Base-by-base conservation (phyloP, 2,888 invertebrate species). In the Trisateles emortualis region DNA sequence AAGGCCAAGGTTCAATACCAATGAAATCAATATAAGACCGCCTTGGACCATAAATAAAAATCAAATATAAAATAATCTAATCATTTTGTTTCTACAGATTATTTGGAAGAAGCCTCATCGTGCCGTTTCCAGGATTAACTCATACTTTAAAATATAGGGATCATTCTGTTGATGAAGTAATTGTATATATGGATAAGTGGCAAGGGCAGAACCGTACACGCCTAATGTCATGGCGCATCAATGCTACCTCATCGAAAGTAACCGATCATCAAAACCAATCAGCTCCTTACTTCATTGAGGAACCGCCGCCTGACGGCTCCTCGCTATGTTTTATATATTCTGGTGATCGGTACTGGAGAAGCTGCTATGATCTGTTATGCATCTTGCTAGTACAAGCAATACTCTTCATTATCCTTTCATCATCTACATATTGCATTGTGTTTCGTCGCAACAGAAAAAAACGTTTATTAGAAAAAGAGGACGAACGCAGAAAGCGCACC, bases 341-440 rank as follows among this genome's bases (percentile, higher is more conserved):
- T 13, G 79, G 78, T 10, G 94, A 95, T 64, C 67, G 80, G 22
- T 93, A 94, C 13, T 78, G 82, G 0, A 94, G 96, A 13, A 78
- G 77, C 0, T 97, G 97, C 96, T 86, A 95, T 43, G 95, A 95
- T 0, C 61, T 0, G 0, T 9, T 4, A 6, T 48, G 51, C 90
- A 57, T 92, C 88, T 11, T 59, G 13, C 71, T 78, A 10, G 83
- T 79, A 42, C 95, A 96, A 66, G 8, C 41, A 38, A 22, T 68
- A 72, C 26, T 22, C 3, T 33, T 16, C 52, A 46, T 65, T 33
- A 19, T 56, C 3, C n/a, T 55, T n/a, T n/a, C n/a, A n/a, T n/a
- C n/a, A n/a, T n/a, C n/a, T 67, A 73, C 11, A 13, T 39, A 42
- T 16, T 45, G 49, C 10, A 14, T 59, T 56, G 35, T 76, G 59